phyloP scores from a whole-genome alignment of 2,113 vertebrate genomes.

The Colossoma macropomum region DNA sequence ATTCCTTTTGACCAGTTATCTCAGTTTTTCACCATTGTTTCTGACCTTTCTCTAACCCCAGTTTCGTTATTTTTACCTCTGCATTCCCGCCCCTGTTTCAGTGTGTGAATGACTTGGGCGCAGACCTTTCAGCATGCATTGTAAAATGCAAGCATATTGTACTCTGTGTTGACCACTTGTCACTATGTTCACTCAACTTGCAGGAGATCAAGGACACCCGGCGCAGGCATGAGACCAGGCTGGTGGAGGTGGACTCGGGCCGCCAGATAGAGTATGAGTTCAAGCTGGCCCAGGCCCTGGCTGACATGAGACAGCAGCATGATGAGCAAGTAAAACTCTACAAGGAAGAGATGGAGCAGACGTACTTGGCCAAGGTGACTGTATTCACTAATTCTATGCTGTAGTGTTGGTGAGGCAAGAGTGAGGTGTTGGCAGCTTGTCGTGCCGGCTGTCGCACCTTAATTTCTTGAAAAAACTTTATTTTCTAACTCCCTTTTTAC shows the following conservation, averaged over 20 bases:
- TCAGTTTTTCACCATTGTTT: background rate
- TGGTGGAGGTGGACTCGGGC: constrained; percentile 86
- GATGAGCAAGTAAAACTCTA: constrained; percentile 84
- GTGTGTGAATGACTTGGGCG: background rate
- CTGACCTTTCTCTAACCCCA: background rate
- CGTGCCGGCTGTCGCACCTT: too few relatives aligned
- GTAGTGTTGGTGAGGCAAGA: too few relatives aligned
- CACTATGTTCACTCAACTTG: background rate
- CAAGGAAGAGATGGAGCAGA: constrained; percentile 84
- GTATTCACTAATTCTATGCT: too few relatives aligned
- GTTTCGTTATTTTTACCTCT: background rate
- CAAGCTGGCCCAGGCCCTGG: constrained; percentile 83
- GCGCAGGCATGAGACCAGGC: constrained; percentile 77
- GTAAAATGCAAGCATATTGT: background rate
- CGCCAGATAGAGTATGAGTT: constrained; percentile 83
- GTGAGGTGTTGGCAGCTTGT: too few relatives aligned
- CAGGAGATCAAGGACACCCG: constrained; percentile 88
- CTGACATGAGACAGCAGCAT: constrained; percentile 85
- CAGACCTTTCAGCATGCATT: background rate
- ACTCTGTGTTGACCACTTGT: too few relatives aligned
- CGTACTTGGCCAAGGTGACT: constrained; percentile 82
- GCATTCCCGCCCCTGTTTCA: background rate
- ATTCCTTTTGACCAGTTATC: background rate
- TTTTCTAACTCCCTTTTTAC: too few relatives aligned
- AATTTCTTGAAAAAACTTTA: too few relatives aligned